Percentiles rank a stretch among this genome's conserved stretches.
These are phyloP conservation scores for Drosophila subobscura DNA, from an alignment of 1,140 invertebrate species.

Conservation along the genomic window DNA sequence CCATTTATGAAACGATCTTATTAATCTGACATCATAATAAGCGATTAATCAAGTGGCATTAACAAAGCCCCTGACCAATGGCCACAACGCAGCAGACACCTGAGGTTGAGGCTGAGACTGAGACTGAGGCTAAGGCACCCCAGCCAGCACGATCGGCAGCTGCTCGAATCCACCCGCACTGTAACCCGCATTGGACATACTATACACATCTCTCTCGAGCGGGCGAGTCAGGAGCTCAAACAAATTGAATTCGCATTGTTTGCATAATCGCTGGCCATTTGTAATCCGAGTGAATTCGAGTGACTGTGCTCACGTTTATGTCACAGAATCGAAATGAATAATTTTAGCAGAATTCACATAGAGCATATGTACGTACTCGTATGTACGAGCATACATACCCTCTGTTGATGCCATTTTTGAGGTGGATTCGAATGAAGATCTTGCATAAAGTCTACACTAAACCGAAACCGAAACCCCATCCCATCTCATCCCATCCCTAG, in stretches of 20 bases:
- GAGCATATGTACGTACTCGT: neutral
- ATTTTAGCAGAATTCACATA: conserved; percentile 27
- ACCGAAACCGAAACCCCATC: too few species aligned
- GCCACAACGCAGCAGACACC: conserved; percentile 47
- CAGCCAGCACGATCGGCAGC: conserved; percentile 55
- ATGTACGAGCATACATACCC: conserved; percentile 7
- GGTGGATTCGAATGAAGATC: conserved; percentile 10
- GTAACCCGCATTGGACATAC: conserved; percentile 6
- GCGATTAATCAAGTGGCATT: conserved; percentile 78
- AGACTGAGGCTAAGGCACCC: conserved; percentile 4
- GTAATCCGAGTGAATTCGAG: conserved; percentile 46
- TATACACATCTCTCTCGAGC: conserved; percentile 18
- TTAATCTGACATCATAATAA: conserved; percentile 83
- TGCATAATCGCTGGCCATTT: conserved; percentile 69
- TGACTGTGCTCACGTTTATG: conserved; percentile 77
- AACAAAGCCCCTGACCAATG: conserved; percentile 70
- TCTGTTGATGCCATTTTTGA: conserved; percentile 26
- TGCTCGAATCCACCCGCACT: conserved; percentile 38
- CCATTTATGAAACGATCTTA: conserved; percentile 81
- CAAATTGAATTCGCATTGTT: conserved; percentile 81
- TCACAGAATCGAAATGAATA: conserved; percentile 69
- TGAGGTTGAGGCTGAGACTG: conserved; percentile 46
- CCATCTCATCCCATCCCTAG: conserved; percentile 28
- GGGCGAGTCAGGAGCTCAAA: conserved; percentile 52
- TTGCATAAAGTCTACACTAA: too few species aligned